Evolutionary conservation across 2,888 invertebrate species (phyloP), one percentile per base, ranked within the genome.

Genomic region (Exocentrus adspersus): DNA sequence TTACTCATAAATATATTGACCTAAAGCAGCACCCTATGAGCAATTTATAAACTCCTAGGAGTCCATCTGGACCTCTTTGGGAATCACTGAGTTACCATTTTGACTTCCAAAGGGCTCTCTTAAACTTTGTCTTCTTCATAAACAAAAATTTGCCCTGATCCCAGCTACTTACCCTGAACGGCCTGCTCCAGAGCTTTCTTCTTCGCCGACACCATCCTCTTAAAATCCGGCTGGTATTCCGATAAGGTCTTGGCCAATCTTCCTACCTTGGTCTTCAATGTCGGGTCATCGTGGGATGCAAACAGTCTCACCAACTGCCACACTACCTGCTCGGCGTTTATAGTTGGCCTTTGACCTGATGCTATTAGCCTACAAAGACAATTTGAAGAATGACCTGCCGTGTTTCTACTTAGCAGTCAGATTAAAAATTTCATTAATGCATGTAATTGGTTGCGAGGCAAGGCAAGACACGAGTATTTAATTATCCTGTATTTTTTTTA

Each of bases 291-390:
- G 59, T 81, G 80, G 9, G 79, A 76, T 3, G 81, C 80, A 71
- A 96, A 91, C 41, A 95, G 87, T 45, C 91, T 89, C 4, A 95
- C 94, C 77, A 96, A 85, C 65, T 94, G 90, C 93, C 94, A 94
- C 9, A 94, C 87, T 2, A 95, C 91, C 37, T 91, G 87, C 77
- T 95, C 95, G 61, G 92, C 90, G 75, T 89, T 88, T 45, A 90
- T 83, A 65, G 88, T 88, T 0, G 90, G 89, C 1, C 88, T 87
- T 1, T 90, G 89, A 17, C 85, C 82, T 56, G 87, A 78, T 42
- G 79, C 72, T 59, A 81, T 79, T 71, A 83, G 77, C 77, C 86
- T 86, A 74, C 52, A 72, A 74, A 63, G 64, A 63, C 60, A 37
- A 54, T 14, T 10, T 53, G 53, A 41, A 53, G 41, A 53, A 42